Evolutionary conservation across 2,113 vertebrate genomes (phyloP).

Genomic region (Aphelocoma coerulescens): DNA sequence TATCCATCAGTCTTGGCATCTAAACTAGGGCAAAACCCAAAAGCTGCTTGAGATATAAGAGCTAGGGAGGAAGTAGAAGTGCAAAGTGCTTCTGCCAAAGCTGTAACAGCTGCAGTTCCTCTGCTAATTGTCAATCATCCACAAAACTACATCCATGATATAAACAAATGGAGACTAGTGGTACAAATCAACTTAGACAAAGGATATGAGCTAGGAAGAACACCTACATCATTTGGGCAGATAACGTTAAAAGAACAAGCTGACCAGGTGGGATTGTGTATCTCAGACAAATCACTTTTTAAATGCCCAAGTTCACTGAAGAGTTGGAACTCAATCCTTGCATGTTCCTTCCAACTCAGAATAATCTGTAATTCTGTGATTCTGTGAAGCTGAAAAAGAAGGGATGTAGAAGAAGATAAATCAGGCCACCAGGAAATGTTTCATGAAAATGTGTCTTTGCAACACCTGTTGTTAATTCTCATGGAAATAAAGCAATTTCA

Average conservation of each 20-base stretch:
- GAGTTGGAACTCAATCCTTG: background rate
- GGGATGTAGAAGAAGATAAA: background rate
- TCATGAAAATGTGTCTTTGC: background rate
- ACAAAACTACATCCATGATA: background rate
- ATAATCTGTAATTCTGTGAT: background rate
- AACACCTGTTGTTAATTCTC: background rate
- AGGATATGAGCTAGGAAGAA: background rate
- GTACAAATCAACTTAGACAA: background rate
- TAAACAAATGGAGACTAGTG: background rate
- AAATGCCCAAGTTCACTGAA: background rate
- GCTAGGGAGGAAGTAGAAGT: background rate
- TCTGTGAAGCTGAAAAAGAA: background rate
- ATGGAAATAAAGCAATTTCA: background rate
- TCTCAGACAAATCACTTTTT: background rate
- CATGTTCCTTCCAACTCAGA: background rate
- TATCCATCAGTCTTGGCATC: background rate
- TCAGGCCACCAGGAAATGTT: background rate
- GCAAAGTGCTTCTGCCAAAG: background rate
- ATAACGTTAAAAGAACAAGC: background rate
- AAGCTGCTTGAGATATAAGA: background rate
- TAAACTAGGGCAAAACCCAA: background rate
- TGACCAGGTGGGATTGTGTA: background rate
- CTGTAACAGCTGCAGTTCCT: background rate
- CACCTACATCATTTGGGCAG: background rate
- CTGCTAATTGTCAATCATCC: background rate